Evolutionary conservation across 2,113 vertebrate species (phyloP).

Genomic region (Fregata magnificens): DNA sequence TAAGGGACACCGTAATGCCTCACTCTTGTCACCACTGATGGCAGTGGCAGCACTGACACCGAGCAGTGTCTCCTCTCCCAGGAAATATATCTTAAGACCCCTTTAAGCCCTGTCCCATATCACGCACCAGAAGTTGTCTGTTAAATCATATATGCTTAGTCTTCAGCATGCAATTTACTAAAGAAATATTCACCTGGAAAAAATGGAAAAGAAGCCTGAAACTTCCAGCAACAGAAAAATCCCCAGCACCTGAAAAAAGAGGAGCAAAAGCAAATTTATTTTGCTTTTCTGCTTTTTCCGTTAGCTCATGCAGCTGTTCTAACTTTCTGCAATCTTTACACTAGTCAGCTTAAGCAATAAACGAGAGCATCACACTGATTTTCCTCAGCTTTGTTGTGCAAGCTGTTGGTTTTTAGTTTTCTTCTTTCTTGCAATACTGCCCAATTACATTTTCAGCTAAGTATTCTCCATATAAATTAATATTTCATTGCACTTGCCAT

Average conservation of each 20-base stretch:
- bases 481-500: constrained; percentile 19
- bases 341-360: neutral
- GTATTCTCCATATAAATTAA: neutral
- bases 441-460: neutral
- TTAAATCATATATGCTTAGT: neutral
- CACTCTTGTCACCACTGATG: neutral
- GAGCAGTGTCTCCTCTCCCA: neutral
- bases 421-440: neutral
- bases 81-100: neutral
- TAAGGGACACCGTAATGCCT: neutral
- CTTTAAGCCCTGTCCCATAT: neutral
- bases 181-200: constrained; percentile 61
- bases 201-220: constrained; percentile 28
- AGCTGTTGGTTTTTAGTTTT: neutral
- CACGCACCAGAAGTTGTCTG: neutral
- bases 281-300: neutral
- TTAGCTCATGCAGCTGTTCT: neutral
- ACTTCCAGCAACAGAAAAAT: constrained; percentile 66
- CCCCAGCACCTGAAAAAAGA: constrained; percentile 37
- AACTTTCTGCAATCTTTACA: neutral
- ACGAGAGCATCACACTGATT: neutral
- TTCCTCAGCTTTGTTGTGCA: neutral
- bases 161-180: neutral
- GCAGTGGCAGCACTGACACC: neutral
- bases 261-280: neutral